Evolutionary conservation across 2,113 vertebrate genomes (phyloP), one percentile per base, ranked within the genome.

Genomic region (Sylvicapra grimmia): DNA sequence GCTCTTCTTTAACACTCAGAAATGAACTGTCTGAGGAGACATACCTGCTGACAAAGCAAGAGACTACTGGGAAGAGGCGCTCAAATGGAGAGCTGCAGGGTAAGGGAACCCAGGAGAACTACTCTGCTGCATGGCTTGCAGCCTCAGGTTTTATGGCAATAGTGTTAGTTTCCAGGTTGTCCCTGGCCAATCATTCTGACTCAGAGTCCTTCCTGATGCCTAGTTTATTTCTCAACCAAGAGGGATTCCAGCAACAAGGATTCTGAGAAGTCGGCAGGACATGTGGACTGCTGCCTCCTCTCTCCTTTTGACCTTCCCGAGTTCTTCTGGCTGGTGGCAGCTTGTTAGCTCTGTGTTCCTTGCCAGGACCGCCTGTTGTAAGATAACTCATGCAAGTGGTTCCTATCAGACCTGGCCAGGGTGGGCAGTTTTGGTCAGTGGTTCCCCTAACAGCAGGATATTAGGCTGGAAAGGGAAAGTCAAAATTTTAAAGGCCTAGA

Each of bases 401-500:
- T 77, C 40, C 72, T 27, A 44, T 77, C 40, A 77, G 72, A 44
- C 72, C 40, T 27, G 72, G n/a, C 68, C 68, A 72, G 68, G 23
- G 40, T 44, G 72, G 72, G 40, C 6, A 77, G 72, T 77, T 77
- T 77, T 44, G 6, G 72, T 77, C 40, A 77, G 72, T 44, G 40
- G 23, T 77, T 77, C 72, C 40, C 72, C 40, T 77, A 44, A 44
- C 40, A 44, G 23, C 33, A 47, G 49, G 6, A 25, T 54, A 58
- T 59, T 54, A n/a, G 40, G 5, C 23, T 61, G 13, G 15, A 92
- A 36, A 63, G 4, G 44, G 47, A 75, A 83, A 92, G 19, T 21
- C 29, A 61, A 25, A 90, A 79, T 56, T n/a, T 80, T 51, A 90
- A 97, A 29, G 19, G 12, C 40, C 58, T 80, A 14, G 25, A 96